Percentiles rank a stretch among this genome's conserved stretches.
Conservation (phyloP, 2,113 vertebrate species). For the cat (Felis catus) region F.catus_Fca126_mat1.0 CM031415.1:113017501-113018000, state of each 20-base stretch:
- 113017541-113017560: slow-evolving; percentile 24
- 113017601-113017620: background rate
- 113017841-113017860: background rate
- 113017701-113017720: background rate
- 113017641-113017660: slow-evolving; percentile 30
- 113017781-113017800: background rate
- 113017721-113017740: background rate
- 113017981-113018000: background rate
- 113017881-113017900: background rate
- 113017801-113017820: background rate
- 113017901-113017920: background rate
- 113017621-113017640: background rate
- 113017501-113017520: background rate
- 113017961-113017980: background rate
- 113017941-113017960: background rate
- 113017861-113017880: background rate
- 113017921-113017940: slow-evolving; percentile 23
- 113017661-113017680: background rate
- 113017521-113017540: background rate
- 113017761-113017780: background rate
- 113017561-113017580: background rate
- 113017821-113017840: background rate
- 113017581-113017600: background rate
- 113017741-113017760: background rate
- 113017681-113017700: background rate